Evolutionary conservation across 2,113 vertebrate genomes (phyloP).

Genomic region (Bos taurus): DNA sequence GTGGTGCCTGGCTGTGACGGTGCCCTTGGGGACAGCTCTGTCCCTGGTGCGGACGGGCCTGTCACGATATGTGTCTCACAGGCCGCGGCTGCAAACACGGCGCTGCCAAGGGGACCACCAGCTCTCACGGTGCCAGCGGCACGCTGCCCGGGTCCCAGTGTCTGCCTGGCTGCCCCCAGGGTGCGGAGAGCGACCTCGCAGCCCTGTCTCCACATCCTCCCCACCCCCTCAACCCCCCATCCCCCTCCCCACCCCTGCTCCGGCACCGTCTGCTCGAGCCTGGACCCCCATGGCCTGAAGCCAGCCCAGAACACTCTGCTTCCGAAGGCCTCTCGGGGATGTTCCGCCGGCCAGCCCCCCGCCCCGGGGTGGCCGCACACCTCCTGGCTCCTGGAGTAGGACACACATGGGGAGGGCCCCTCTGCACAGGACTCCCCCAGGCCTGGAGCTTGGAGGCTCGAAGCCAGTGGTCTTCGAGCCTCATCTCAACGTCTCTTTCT

Average conservation of each 20-base stretch:
- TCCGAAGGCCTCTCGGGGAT: neutral
- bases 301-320: neutral
- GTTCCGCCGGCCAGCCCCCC: neutral
- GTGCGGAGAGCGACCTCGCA: accelerated
- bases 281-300: neutral
- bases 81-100: conserved; percentile 74
- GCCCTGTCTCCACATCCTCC: neutral
- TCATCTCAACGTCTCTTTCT: neutral
- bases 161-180: neutral
- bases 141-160: accelerated
- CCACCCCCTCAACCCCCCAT: neutral
- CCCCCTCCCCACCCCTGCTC: neutral
- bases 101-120: conserved; percentile 65
- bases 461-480: neutral
- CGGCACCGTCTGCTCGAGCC: accelerated
- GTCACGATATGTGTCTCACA: conserved; percentile 82
- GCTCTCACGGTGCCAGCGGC: neutral
- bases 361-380: neutral
- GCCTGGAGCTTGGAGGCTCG: neutral
- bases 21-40: conserved; percentile 77
- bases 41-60: conserved; percentile 76
- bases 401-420: too few relatives aligned
- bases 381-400: neutral
- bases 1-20: conserved; percentile 72
- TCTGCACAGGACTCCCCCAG: accelerated